phyloP scores from a whole-genome alignment of 2,888 invertebrate species.

The Candidula unifasciata region DNA sequence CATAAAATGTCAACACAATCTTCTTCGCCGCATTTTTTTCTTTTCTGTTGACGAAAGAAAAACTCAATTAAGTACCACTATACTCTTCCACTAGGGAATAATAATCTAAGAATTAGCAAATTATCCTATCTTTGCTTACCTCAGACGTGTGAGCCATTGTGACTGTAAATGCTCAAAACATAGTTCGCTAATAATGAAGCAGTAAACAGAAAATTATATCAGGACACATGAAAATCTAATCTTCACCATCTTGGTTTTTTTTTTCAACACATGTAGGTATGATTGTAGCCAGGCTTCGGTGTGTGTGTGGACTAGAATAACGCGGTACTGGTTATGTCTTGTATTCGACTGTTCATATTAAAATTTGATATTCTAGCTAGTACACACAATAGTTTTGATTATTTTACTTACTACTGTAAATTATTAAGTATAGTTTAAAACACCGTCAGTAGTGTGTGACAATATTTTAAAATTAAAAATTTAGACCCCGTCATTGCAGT shows the following conservation, averaged over 20 bases:
- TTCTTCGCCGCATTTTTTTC: slow-evolving; percentile 3
- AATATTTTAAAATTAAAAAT: not conserved
- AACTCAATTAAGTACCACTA: not conserved
- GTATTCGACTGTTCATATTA: not conserved
- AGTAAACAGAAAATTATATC: slow-evolving; percentile 7
- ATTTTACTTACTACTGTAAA: not conserved
- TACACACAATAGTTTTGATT: too few relatives aligned
- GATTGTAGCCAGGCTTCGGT: slow-evolving; percentile 16
- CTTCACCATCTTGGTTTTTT: slow-evolving; percentile 15
- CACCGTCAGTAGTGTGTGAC: not conserved
- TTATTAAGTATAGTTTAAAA: not conserved
- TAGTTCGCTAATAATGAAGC: slow-evolving; percentile 14
- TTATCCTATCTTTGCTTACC: not conserved
- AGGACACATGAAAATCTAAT: slow-evolving; percentile 1
- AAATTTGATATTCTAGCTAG: too few relatives aligned
- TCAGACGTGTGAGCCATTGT: slow-evolving; percentile 25
- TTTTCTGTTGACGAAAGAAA: not conserved
- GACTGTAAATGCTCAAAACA: not conserved
- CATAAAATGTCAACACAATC: not conserved
- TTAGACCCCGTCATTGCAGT: not conserved
- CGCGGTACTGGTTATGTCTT: too few relatives aligned
- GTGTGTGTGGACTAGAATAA: not conserved
- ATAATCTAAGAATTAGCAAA: not conserved
- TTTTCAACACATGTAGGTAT: slow-evolving; percentile 21
- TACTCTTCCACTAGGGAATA: not conserved